Evolutionary conservation across 2,888 invertebrate genomes (phyloP), one percentile per base, ranked within the genome.

Genomic region (Ophion costatus): DNA sequence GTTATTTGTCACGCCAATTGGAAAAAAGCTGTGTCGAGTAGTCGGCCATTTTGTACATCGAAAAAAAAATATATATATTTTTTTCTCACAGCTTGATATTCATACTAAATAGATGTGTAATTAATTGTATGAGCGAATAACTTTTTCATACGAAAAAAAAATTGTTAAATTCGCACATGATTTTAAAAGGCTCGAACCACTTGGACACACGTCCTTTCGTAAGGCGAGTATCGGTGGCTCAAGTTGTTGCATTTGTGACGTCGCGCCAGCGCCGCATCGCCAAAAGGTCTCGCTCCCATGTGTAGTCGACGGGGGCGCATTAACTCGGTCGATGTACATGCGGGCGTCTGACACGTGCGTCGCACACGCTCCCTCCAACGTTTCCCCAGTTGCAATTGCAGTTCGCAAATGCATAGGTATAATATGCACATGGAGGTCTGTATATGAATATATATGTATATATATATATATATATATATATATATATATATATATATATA

Each of bases 321-420:
- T 82, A 80, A 82, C 75, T 82, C 82, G 74, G 83, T 79, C 88
- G 86, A 88, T 83, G 84, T 88, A 88, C 90, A 91, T 90, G 92
- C 92, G 92, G 91, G 92, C 90, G 90, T 89, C 85, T 87, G 91
- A 92, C 92, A 92, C 93, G 92, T 92, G 92, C 91, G 91, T 89
- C 88, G 76, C 85, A 82, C 85, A 80, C 80, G 74, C 73, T 59
- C 70, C 33, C 73, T 78, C 70, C 80, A 80, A 66, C 70, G 56
- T 57, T 51, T 80, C 59, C 51, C 76, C 59, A 82, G 63, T 73
- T 73, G 82, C 82, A 85, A 82, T 85, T 89, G 88, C 89, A 90
- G 86, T 90, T 92, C 87, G 89, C 90, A 88, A 88, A 88, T 88
- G 80, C 78, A 74, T 78, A 57, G 83, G 38, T 75, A 33, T 33